Evolutionary conservation across 2,113 vertebrate species (phyloP), one percentile per base, ranked within the genome.

Genomic region (Agapornis roseicollis): DNA sequence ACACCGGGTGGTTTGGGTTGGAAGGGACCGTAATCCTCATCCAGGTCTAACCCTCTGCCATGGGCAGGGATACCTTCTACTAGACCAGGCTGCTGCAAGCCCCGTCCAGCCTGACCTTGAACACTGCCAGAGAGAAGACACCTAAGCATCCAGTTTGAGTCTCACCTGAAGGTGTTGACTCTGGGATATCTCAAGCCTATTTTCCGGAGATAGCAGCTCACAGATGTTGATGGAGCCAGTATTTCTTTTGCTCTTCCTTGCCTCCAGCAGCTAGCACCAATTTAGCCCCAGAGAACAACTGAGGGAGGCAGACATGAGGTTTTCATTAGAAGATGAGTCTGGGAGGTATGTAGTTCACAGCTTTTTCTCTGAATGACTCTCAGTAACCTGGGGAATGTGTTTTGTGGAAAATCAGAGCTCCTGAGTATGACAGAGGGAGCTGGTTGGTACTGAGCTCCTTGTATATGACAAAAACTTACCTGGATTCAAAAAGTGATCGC

Each of bases 331-430:
- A 46, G 25, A 53, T 6, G 7, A 65, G 35, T 20, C 31, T 63
- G 25, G 37, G 19, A 92, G 31, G 46, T 0, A 0, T 35, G 17
- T 73, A 14, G 58, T 8, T 73, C 7, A 4, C 10, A 46, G 13
- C 24, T 72, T 66, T 86, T 92, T 70, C 12, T 70, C 18, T 37
- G 27, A 80, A n/a, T 85, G 53, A 50, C 50, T 83, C 10, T 63
- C 22, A 18, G 42, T 71, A 66, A 58, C 8, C 9, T 46, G 29
- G 11, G 15, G 20, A 4, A 7, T 44, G 29, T 41, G 7, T 68
- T 91, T 60, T 27, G 16, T n/a, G 37, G 73, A 61, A 55, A 50
- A 56, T 73, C 19, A 46, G 33, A 81, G 25, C 39, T 90, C 35
- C 6, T 19, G 35, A 68, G 17, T 46, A 23, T 39, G 31, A 66